Conservation (phyloP, 1,140 invertebrate species). For the Prorops nasuta region DNA sequence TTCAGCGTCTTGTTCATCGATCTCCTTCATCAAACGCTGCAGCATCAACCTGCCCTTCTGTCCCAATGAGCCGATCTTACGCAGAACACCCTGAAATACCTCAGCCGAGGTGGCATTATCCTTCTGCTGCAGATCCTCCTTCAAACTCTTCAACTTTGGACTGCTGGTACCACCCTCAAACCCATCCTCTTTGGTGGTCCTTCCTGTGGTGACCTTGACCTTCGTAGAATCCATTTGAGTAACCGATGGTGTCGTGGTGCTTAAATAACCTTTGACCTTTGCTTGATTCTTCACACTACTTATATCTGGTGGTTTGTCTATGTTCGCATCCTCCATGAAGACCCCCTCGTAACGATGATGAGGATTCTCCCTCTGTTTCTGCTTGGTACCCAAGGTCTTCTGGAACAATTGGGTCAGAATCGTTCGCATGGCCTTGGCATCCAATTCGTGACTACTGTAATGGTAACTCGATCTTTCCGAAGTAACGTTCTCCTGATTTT, state of each 20-base stretch:
- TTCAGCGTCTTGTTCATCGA: conserved; percentile 26
- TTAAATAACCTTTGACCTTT: neutral
- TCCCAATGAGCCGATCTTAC: conserved; percentile 58
- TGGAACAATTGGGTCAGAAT: conserved; percentile 40
- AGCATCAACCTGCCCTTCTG: conserved; percentile 58
- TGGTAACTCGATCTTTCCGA: conserved; percentile 23
- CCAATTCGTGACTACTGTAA: conserved; percentile 44
- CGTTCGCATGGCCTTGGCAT: conserved; percentile 48
- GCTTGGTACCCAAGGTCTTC: conserved; percentile 37
- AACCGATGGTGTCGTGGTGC: neutral
- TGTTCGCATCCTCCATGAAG: conserved; percentile 36
- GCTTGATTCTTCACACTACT: neutral
- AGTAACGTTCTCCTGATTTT: conserved; percentile 13
- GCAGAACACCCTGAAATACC: conserved; percentile 61
- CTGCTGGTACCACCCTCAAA: neutral
- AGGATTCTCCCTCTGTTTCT: conserved; percentile 35
- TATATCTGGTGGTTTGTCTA: conserved; percentile 31
- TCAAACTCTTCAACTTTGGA: too few species aligned
- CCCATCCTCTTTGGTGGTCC: neutral
- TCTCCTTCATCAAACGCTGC: conserved; percentile 50
- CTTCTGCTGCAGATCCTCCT: too few species aligned
- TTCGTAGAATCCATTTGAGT: neutral
- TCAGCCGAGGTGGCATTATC: conserved; percentile 54
- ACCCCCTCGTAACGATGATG: conserved; percentile 44
- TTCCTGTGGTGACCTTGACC: neutral